Evolutionary conservation across 2,888 invertebrate species (phyloP), one percentile per base, ranked within the genome.

Genomic region (Habrosyne pyritoides): DNA sequence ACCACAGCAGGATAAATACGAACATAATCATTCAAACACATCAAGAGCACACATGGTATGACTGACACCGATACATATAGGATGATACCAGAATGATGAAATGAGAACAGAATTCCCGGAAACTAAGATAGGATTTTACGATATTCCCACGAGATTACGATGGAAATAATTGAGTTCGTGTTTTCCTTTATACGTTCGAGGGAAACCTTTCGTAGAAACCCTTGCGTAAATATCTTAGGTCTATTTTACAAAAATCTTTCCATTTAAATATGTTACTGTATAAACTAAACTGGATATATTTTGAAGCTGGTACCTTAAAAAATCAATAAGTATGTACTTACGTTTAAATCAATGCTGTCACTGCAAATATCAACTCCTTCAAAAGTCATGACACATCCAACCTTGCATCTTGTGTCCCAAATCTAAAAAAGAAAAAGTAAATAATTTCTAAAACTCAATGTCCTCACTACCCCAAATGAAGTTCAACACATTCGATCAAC

Each of bases 351-450:
- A 46, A 94, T 90, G 28, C 93, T 91, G 58, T 94, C 93, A 53
- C 93, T 90, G 67, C 93, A 93, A 63, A 94, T 86, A 59, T 94
- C 84, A 10, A 94, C 94, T 2, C 94, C 94, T 75, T 92, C 89
- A 54, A 94, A 93, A 0, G 92, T 90, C 77, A 89, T 88, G 10
- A 93, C 84, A 57, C 93, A 93, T 2, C 94, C 94, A 6, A 87
- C 78, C 52, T 84, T 77, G 53, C 91, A 89, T 60, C 94, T 82
- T 14, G 81, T 77, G 65, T 94, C 94, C 94, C 94, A 94, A 55
- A 94, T 88, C 94, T 94, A 77, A 51, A 81, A 82, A 51, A 60
- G 54, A 42, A n/a, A n/a, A n/a, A n/a, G n/a, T n/a, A n/a, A n/a
- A n/a, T n/a, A n/a, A n/a, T n/a, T n/a, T n/a, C n/a, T n/a, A n/a